Evolutionary conservation across 2,113 vertebrate genomes (phyloP).

Genomic region (Leucosticte australis): DNA sequence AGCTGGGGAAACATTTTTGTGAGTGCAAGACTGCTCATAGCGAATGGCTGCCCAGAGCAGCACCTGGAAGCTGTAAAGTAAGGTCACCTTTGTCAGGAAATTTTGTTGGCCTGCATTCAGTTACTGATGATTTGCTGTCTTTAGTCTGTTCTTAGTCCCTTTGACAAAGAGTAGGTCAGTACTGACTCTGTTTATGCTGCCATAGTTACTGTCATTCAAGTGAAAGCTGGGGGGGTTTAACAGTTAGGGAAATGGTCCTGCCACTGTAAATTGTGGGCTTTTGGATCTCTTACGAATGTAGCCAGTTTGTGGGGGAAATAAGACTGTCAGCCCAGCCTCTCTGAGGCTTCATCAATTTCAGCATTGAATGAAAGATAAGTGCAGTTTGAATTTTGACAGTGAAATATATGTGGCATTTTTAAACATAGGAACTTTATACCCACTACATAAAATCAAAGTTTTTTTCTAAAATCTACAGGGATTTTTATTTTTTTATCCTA

Average conservation of each 20-base stretch:
- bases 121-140: background rate
- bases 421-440: background rate
- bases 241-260: rapidly evolving
- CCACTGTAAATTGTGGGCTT: background rate
- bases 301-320: background rate
- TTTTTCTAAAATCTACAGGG: background rate
- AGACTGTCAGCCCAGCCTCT: background rate
- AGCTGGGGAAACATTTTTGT: background rate
- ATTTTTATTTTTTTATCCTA: background rate
- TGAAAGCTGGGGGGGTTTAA: background rate
- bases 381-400: background rate
- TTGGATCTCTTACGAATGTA: background rate
- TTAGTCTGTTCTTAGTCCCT: background rate
- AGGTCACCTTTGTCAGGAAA: background rate
- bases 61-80: background rate
- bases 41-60: background rate
- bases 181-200: background rate
- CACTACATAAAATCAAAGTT: background rate
- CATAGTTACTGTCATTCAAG: background rate
- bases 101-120: background rate
- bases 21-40: background rate
- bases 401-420: background rate
- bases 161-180: background rate
- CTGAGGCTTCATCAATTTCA: background rate
- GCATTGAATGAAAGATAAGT: background rate